Percentiles rank a stretch among this genome's conserved stretches.
Conservation (phyloP, 2,797 vertebrate genomes). For the Muscicapa striata region DNA sequence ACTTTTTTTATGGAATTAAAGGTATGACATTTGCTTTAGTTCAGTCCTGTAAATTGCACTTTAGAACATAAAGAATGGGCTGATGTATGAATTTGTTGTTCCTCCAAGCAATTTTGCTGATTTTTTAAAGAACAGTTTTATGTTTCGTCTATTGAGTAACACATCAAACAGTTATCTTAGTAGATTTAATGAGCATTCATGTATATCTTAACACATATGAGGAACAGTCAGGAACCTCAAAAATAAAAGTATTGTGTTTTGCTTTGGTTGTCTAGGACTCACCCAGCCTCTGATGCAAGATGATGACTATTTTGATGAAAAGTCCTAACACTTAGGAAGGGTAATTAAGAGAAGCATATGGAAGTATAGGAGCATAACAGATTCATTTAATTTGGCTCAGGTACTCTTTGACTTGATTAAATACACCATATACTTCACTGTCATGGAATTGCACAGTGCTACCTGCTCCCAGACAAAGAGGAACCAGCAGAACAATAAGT, state of each 20-base stretch:
- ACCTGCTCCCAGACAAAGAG: background rate
- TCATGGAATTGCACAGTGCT: background rate
- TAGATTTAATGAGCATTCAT: conserved; percentile 71
- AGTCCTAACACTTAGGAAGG: background rate
- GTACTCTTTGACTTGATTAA: background rate
- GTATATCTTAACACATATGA: conserved; percentile 57
- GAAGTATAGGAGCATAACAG: background rate
- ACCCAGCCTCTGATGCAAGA: background rate
- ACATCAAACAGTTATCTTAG: conserved; percentile 76
- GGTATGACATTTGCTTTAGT: conserved; percentile 87
- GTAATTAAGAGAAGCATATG: conserved; percentile 13
- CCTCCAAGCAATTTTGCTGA: conserved; percentile 76
- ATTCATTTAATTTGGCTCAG: background rate
- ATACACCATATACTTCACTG: background rate
- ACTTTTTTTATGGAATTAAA: conserved; percentile 87
- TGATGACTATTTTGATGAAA: background rate
- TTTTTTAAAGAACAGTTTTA: conserved; percentile 80
- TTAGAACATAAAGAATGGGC: conserved; percentile 78
- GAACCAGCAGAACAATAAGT: background rate
- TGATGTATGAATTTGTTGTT: conserved; percentile 80
- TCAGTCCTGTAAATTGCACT: conserved; percentile 79
- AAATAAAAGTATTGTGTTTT: background rate
- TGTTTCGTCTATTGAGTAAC: conserved; percentile 76
- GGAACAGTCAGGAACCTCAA: conserved; percentile 28
- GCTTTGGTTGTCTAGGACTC: background rate